A percentile compares a stretch with the other conserved stretches of the same genome.
Conservation (phyloP, 64 coral and sea anemone genomes). For the Actinia equina region DNA sequence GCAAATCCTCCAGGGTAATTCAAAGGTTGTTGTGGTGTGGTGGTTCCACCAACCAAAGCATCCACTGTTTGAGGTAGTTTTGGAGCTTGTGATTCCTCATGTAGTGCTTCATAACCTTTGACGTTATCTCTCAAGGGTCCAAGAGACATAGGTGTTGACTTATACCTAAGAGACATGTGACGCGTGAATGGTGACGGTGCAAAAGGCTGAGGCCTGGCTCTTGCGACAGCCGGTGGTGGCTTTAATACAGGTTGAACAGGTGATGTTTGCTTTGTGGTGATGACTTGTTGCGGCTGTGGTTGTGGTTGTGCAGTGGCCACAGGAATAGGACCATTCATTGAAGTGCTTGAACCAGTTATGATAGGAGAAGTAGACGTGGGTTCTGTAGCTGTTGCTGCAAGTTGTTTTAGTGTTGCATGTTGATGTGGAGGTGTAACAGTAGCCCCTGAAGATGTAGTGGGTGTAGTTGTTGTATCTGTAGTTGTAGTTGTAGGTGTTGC, state of each 20-base stretch:
- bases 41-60: constrained; percentile 29
- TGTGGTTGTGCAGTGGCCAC: constrained; percentile 8
- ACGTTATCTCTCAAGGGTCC: constrained; percentile 65
- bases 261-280: constrained; percentile 35
- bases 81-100: constrained; percentile 73
- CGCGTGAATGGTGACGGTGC: constrained; percentile 91
- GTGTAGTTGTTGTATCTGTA: background rate
- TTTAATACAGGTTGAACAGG: constrained; percentile 57
- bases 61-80: constrained; percentile 74
- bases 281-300: constrained; percentile 15
- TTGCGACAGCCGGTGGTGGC: constrained; percentile 60
- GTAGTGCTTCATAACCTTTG: constrained; percentile 75
- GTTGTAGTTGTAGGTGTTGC: background rate
- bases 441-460: constrained; percentile 10
- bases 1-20: constrained; percentile 20
- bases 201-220: constrained; percentile 80
- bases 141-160: constrained; percentile 84
- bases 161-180: constrained; percentile 93
- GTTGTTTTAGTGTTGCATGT: constrained; percentile 29
- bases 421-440: constrained; percentile 23
- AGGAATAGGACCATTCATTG: constrained; percentile 46
- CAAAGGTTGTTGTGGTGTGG: background rate
- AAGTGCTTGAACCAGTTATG: constrained; percentile 4
- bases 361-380: background rate
- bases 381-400: constrained; percentile 7